A percentile compares a stretch with the other conserved stretches of the same genome.
phyloP scores from a whole-genome alignment of 1,140 invertebrate species.

The Platorchestia sp. region DNA sequence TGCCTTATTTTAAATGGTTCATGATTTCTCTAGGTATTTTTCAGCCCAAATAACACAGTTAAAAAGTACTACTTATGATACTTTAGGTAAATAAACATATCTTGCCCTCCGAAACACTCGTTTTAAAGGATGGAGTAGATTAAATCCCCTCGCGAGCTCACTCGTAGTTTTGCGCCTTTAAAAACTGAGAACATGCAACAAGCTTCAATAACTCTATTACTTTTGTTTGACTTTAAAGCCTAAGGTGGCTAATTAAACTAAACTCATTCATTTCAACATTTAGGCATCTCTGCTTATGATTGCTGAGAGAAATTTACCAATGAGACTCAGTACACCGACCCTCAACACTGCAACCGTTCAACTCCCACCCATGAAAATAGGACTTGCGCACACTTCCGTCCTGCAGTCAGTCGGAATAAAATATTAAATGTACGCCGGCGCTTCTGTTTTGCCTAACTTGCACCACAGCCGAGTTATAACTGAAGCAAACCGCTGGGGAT shows the following conservation, averaged over 20 bases:
- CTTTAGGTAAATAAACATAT: background rate
- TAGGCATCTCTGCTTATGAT: background rate
- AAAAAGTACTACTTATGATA: background rate
- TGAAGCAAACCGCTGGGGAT: conserved; percentile 35
- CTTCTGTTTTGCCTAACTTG: conserved; percentile 49
- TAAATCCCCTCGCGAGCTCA: background rate
- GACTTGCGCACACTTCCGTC: conserved; percentile 25
- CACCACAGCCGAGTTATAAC: conserved; percentile 54
- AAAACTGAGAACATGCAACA: background rate
- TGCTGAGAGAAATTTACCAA: background rate
- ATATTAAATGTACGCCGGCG: conserved; percentile 51
- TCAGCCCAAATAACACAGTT: background rate
- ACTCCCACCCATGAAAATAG: conserved; percentile 31
- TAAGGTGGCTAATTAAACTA: background rate
- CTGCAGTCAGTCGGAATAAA: conserved; percentile 21
- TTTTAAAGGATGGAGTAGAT: background rate
- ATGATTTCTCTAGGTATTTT: background rate
- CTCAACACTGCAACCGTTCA: conserved; percentile 28
- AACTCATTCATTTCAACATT: background rate
- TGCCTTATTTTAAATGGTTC: background rate
- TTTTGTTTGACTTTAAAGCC: background rate
- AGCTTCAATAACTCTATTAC: background rate
- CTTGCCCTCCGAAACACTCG: background rate
- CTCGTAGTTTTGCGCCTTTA: background rate
- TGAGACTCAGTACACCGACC: conserved; percentile 4